phyloP scores from a whole-genome alignment of 2,113 vertebrate species.

The Gasterosteus nipponicus region DNA sequence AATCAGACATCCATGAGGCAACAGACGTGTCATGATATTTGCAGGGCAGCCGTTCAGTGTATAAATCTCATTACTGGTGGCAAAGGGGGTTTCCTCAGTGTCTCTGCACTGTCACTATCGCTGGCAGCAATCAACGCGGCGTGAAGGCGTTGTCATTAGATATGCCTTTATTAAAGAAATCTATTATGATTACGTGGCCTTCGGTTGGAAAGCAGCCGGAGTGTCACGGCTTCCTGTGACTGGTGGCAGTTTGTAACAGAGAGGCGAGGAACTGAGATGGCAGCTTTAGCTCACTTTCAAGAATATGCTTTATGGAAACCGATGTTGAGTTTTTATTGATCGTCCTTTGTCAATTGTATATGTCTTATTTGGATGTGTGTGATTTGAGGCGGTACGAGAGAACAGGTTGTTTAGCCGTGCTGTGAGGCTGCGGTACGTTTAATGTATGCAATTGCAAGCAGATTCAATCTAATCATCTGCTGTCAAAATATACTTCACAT shows the following conservation, averaged over 20 bases:
- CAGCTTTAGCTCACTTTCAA: background rate
- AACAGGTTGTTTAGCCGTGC: background rate
- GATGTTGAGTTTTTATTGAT: background rate
- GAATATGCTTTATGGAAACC: background rate
- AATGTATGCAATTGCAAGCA: background rate
- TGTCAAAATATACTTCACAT: slow-evolving; percentile 2
- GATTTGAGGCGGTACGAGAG: background rate
- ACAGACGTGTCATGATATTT: slow-evolving; percentile 76
- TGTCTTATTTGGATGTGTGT: background rate
- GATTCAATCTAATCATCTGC: slow-evolving; percentile 19
- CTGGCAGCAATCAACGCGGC: slow-evolving; percentile 65
- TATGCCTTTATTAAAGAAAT: slow-evolving; percentile 72
- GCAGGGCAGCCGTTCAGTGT: slow-evolving; percentile 61
- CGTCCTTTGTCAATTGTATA: background rate
- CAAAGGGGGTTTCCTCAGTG: slow-evolving; percentile 63
- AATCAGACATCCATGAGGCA: slow-evolving; percentile 63
- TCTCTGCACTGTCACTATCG: slow-evolving; percentile 59
- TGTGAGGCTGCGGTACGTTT: background rate
- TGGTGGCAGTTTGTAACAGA: slow-evolving; percentile 28
- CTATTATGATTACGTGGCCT: slow-evolving; percentile 54
- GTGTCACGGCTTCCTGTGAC: slow-evolving; percentile 19
- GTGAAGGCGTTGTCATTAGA: slow-evolving; percentile 71
- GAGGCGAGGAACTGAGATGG: background rate
- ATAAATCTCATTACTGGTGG: slow-evolving; percentile 77
- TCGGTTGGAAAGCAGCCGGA: slow-evolving; percentile 33